These are phyloP conservation scores for Scaptomyza graminum DNA, from an alignment of 1,140 invertebrate genomes.

Conservation along the genomic window DNA sequence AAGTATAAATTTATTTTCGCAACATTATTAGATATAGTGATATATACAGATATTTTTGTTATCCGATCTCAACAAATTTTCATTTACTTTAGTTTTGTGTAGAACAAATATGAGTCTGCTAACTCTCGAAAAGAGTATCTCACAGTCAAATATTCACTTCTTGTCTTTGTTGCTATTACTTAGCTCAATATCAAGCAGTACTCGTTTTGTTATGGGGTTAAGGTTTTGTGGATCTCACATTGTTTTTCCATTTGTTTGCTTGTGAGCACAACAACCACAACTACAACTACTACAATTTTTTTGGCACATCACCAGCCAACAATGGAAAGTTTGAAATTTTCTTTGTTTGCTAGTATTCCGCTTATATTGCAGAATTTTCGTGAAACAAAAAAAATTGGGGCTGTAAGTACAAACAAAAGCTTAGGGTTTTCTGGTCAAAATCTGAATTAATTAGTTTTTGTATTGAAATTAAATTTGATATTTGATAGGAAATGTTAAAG, in stretches of 20 bases:
- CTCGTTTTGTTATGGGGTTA: constrained; percentile 19
- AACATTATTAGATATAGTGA: no score
- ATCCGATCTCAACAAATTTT: no score
- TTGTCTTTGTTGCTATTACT: constrained; percentile 21
- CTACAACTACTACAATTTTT: constrained; percentile 1
- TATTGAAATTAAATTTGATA: not conserved
- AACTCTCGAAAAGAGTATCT: not conserved
- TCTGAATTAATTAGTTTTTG: not conserved
- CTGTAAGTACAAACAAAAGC: not conserved
- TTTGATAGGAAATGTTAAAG: not conserved
- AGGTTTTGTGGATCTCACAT: constrained; percentile 22
- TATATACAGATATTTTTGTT: no score
- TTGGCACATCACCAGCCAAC: constrained; percentile 17
- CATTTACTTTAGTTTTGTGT: no score
- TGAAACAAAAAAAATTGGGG: not conserved
- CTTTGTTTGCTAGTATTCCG: constrained; percentile 15
- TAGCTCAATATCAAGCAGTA: constrained; percentile 18
- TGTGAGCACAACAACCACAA: constrained; percentile 24
- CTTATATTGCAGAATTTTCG: constrained; percentile 34
- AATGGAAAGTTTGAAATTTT: constrained; percentile 31
- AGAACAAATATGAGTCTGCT: no score
- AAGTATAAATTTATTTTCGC: no score
- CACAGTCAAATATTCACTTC: not conserved
- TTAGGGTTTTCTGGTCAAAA: not conserved
- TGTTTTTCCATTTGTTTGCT: constrained; percentile 32